A percentile compares a stretch with the other conserved stretches of the same genome.
Evolutionary conservation across 2,888 invertebrate genomes (phyloP).

Genomic region (Orthosia cruda): DNA sequence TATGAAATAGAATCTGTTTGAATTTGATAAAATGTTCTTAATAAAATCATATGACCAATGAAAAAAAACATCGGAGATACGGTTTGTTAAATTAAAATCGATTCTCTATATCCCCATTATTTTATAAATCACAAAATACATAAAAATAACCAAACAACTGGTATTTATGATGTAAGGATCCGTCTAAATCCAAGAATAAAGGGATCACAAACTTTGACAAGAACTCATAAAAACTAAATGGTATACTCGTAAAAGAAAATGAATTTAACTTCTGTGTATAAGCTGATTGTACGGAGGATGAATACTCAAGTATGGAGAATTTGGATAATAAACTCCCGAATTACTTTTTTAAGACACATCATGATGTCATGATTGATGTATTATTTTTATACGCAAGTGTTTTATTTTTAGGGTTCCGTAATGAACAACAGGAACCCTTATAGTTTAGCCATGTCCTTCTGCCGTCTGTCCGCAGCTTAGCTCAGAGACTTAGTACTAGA

Average conservation of each 20-base stretch:
- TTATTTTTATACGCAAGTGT: too few relatives aligned
- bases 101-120: neutral
- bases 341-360: constrained; percentile 12
- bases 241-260: constrained; percentile 65
- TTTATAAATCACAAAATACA: neutral
- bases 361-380: neutral
- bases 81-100: neutral
- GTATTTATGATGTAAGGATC: constrained; percentile 36
- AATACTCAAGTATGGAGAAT: constrained; percentile 53
- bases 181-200: constrained; percentile 28
- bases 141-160: constrained; percentile 33
- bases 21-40: too few relatives aligned
- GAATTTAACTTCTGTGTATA: constrained; percentile 64
- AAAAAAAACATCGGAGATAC: too few relatives aligned
- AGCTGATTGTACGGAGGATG: constrained; percentile 42
- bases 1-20: too few relatives aligned
- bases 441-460: too few relatives aligned
- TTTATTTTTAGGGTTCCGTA: too few relatives aligned
- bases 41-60: too few relatives aligned
- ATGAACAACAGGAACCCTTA: too few relatives aligned
- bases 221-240: constrained; percentile 67
- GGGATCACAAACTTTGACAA: constrained; percentile 60
- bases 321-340: constrained; percentile 21
- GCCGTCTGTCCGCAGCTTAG: too few relatives aligned
- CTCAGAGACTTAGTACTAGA: too few relatives aligned